Evolutionary conservation across 2,113 vertebrate species (phyloP), one percentile per base, ranked within the genome.

Genomic region (Ondatra zibethicus): DNA sequence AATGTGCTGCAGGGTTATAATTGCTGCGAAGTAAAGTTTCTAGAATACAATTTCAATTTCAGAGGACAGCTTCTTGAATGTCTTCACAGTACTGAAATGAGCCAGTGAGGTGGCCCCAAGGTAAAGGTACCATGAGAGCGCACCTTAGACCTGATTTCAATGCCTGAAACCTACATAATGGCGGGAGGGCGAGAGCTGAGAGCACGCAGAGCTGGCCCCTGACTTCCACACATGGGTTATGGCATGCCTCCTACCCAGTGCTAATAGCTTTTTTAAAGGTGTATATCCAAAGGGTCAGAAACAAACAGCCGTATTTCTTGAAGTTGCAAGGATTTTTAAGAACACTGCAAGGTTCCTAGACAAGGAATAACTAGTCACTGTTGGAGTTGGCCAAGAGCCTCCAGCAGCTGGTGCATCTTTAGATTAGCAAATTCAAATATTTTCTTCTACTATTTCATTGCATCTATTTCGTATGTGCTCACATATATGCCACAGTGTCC

Each of bases 21-120:
- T 89, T 91, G 78, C 94, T 50, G 36, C 50, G 70, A 93, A 96
- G 94, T 95, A 92, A 96, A 96, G 96, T 97, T 97, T 95, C 91
- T 82, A 78, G 89, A 89, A 47, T 61, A 78, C 52, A 68, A 84
- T 94, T 65, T 72, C 63, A 93, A 66, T 52, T 50, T 72, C 14
- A 75, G n/a, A 94, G 78, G 36, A 93, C 27, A 81, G 23, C 87
- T 97, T 94, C 73, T 92, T 90, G 90, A 82, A 12, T 87, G 29
- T 63, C 92, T 93, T 94, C 55, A 87, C 94, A 97, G 89, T 66
- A 94, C 47, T n/a, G 82, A 94, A 95, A 94, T 1, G 29, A 14
- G 42, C 84, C 13, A 47, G 29, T 47, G 63, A 47, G 29, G 47
- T 5, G 16, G 39, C 63, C 68, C 31, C 1, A 17, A 7, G 55